phyloP scores from a whole-genome alignment of 2,113 vertebrate genomes.

The Paraplagusia blochii region DNA sequence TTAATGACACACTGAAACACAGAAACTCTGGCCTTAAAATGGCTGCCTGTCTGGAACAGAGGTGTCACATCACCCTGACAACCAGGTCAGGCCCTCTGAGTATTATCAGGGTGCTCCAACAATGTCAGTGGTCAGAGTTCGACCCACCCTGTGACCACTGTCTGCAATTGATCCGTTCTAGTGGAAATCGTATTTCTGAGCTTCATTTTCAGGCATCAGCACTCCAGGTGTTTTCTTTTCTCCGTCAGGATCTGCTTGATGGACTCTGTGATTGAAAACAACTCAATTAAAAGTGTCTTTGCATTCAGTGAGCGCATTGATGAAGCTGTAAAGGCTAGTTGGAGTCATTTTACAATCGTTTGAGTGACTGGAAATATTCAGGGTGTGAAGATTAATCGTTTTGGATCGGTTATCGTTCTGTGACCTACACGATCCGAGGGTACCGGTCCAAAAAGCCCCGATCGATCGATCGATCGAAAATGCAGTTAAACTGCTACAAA shows the following conservation, averaged over 20 bases:
- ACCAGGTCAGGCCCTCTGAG: slow-evolving; percentile 57
- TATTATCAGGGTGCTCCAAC: slow-evolving; percentile 59
- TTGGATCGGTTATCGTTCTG: no score
- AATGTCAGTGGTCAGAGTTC: slow-evolving; percentile 55
- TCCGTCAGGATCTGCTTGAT: slow-evolving; percentile 3
- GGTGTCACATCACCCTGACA: slow-evolving; percentile 68
- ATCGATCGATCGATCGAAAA: no score
- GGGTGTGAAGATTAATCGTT: no score
- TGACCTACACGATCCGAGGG: no score
- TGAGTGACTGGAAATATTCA: no score
- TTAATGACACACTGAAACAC: slow-evolving; percentile 57
- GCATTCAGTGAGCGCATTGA: no score
- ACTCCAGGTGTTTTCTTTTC: slow-evolving; percentile 28
- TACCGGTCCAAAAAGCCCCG: no score
- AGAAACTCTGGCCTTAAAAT: slow-evolving; percentile 57
- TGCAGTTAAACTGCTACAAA: no score
- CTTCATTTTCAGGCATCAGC: slow-evolving; percentile 41
- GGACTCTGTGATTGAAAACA: no score
- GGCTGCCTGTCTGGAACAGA: slow-evolving; percentile 53
- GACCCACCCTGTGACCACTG: slow-evolving; percentile 49
- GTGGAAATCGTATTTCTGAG: slow-evolving; percentile 63
- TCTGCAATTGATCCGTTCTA: slow-evolving; percentile 64
- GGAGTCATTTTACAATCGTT: no score
- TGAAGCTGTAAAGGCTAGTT: no score
- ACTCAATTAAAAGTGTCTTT: no score